Evolutionary conservation across 2,888 invertebrate genomes (phyloP).

Genomic region (Caenorhabditis macrosperma): DNA sequence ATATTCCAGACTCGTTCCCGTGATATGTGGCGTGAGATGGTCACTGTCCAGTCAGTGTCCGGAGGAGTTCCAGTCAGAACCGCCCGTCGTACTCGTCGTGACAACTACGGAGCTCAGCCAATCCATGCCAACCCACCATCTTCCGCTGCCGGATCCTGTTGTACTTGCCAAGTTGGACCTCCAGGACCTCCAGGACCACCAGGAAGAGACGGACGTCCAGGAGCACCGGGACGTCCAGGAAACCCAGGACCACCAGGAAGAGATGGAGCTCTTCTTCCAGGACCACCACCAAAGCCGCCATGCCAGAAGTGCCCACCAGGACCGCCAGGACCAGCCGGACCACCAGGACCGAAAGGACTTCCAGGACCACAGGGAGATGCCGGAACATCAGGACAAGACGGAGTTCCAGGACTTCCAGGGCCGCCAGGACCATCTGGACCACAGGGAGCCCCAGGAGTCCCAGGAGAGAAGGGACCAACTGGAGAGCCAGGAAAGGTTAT

Average conservation of each 20-base stretch:
- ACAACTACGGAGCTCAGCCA: constrained; percentile 66
- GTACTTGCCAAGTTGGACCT: constrained; percentile 77
- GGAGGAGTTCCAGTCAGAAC: constrained; percentile 61
- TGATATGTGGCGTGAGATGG: constrained; percentile 80
- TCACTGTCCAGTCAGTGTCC: constrained; percentile 77
- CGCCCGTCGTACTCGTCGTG: constrained; percentile 62
- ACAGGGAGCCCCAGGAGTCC: constrained; percentile 77
- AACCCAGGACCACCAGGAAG: constrained; percentile 76
- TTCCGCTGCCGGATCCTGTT: constrained; percentile 72
- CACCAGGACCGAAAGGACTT: constrained; percentile 73
- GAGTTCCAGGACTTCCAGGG: constrained; percentile 77
- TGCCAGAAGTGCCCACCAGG: constrained; percentile 78
- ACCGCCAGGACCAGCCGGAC: constrained; percentile 70
- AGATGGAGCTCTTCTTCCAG: constrained; percentile 76
- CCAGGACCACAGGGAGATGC: constrained; percentile 78
- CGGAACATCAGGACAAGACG: constrained; percentile 71
- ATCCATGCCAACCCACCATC: constrained; percentile 64
- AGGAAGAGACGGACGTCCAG: constrained; percentile 75
- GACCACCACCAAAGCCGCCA: constrained; percentile 80
- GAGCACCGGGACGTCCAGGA: constrained; percentile 74
- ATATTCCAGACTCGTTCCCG: constrained; percentile 76
- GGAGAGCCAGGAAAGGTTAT: constrained; percentile 80
- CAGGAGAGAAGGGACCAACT: constrained; percentile 77
- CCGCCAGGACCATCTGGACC: constrained; percentile 79
- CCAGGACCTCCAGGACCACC: constrained; percentile 74